Evolutionary conservation across 1,140 invertebrate genomes (phyloP).

Genomic region (Zaprionus camerounensis): DNA sequence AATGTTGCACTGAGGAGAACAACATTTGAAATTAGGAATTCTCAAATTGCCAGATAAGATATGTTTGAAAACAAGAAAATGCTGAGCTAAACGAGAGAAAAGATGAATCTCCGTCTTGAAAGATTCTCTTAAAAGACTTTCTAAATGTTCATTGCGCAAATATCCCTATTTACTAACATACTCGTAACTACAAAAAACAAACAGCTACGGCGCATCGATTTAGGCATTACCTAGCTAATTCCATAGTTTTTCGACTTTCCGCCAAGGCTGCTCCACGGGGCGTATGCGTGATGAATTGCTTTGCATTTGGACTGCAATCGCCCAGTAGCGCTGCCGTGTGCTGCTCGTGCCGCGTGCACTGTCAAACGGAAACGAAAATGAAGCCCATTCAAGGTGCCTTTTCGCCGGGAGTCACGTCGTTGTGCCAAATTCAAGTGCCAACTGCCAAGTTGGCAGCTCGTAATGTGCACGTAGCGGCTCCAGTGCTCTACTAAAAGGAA

Average conservation of each 20-base stretch:
- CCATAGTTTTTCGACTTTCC: not conserved
- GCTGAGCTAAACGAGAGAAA: too few species aligned
- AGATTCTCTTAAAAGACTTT: too few species aligned
- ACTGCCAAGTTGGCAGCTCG: constrained; percentile 17
- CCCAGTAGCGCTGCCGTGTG: not conserved
- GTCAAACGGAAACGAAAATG: constrained; percentile 64
- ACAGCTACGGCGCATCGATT: not conserved
- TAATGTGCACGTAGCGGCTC: constrained; percentile 60
- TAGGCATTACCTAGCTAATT: not conserved
- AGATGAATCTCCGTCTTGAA: too few species aligned
- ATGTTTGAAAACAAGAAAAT: not conserved
- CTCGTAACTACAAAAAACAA: not conserved
- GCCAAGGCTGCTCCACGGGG: constrained; percentile 4
- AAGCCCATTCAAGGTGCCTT: constrained; percentile 55
- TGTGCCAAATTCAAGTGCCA: constrained; percentile 27
- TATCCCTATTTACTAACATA: not conserved
- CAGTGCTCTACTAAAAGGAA: constrained; percentile 51
- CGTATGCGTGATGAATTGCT: constrained; percentile 44
- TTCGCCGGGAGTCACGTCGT: constrained; percentile 48
- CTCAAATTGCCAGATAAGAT: not conserved
- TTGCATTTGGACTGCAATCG: constrained; percentile 19
- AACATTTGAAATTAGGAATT: too few species aligned
- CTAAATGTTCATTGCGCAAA: not conserved
- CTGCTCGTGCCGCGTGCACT: constrained; percentile 1
- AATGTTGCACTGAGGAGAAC: not conserved